A percentile compares a stretch with the other conserved stretches of the same genome.
Evolutionary conservation across 37 sponge, comb jelly and placozoan genomes (phyloP).

Genomic region (Aplysina aerophoba): DNA sequence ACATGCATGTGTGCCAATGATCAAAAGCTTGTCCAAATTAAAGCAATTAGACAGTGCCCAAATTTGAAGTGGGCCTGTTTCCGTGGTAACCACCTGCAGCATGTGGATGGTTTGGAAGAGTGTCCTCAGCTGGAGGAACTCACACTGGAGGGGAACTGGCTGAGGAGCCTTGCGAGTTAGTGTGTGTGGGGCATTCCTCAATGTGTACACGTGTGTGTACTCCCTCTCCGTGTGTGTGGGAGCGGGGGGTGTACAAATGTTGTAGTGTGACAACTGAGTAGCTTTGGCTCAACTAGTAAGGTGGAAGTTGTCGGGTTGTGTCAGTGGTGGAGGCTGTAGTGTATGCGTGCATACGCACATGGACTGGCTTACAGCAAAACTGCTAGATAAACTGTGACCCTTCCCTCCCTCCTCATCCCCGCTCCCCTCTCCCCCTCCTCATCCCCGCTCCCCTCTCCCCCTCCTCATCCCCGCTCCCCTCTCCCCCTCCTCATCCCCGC

Average conservation of each 20-base stretch:
- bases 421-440: too few relatives aligned
- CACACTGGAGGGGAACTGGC: constrained; percentile 77
- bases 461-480: too few relatives aligned
- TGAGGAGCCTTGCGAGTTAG: constrained; percentile 38
- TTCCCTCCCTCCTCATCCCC: too few relatives aligned
- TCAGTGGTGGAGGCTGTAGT: neutral
- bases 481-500: too few relatives aligned
- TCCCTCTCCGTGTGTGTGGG: too few relatives aligned
- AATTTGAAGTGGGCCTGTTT: constrained; percentile 90
- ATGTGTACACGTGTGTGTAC: too few relatives aligned
- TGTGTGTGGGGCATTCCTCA: too few relatives aligned
- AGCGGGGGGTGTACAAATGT: too few relatives aligned
- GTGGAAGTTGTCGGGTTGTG: neutral
- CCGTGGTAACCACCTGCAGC: constrained; percentile 62
- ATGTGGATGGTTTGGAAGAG: constrained; percentile 47
- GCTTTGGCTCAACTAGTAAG: too few relatives aligned
- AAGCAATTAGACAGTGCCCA: constrained; percentile 67
- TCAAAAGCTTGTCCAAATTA: constrained; percentile 58
- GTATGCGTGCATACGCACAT: neutral
- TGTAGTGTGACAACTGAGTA: too few relatives aligned
- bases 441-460: too few relatives aligned
- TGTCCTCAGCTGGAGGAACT: constrained; percentile 84
- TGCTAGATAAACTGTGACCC: neutral
- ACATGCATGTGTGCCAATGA: constrained; percentile 69
- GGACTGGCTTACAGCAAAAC: neutral